These are phyloP conservation scores for Prionailurus viverrinus DNA, from an alignment of 2,113 vertebrate genomes.

Conservation along the genomic window DNA sequence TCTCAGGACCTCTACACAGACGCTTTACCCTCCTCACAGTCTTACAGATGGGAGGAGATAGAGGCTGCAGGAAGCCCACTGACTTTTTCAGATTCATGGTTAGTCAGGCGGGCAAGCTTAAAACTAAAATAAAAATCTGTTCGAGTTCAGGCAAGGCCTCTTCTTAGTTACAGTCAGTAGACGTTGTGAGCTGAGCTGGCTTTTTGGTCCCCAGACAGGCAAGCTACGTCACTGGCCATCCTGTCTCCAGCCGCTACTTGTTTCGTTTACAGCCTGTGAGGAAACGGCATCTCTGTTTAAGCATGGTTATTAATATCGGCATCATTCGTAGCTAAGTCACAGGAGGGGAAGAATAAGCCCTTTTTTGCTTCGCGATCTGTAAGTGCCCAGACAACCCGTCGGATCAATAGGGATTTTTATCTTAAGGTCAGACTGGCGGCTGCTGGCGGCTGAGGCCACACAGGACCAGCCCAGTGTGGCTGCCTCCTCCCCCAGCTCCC, in stretches of 20 bases:
- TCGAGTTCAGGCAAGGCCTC: not conserved
- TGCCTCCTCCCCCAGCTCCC: not conserved
- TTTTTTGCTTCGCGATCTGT: not conserved
- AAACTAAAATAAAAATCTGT: not conserved
- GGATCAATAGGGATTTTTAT: not conserved
- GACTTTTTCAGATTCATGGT: not conserved
- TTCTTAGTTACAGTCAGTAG: too few relatives aligned
- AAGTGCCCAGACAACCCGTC: not conserved
- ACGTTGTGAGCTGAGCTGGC: rapidly evolving
- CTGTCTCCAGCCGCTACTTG: not conserved
- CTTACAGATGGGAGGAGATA: not conserved
- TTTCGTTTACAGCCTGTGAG: not conserved
- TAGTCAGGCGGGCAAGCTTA: not conserved
- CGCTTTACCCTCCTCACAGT: not conserved
- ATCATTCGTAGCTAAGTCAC: not conserved
- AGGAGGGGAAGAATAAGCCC: not conserved
- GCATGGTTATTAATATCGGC: not conserved
- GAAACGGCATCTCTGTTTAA: not conserved
- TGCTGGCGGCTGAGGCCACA: not conserved
- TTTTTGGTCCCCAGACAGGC: not conserved
- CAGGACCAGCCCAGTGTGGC: not conserved
- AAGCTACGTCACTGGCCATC: not conserved
- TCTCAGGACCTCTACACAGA: not conserved
- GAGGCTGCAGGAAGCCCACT: not conserved
- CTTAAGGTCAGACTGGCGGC: not conserved